Base-by-base conservation (phyloP, 2,888 invertebrate species). In the Drosophila percnosoma region DNA sequence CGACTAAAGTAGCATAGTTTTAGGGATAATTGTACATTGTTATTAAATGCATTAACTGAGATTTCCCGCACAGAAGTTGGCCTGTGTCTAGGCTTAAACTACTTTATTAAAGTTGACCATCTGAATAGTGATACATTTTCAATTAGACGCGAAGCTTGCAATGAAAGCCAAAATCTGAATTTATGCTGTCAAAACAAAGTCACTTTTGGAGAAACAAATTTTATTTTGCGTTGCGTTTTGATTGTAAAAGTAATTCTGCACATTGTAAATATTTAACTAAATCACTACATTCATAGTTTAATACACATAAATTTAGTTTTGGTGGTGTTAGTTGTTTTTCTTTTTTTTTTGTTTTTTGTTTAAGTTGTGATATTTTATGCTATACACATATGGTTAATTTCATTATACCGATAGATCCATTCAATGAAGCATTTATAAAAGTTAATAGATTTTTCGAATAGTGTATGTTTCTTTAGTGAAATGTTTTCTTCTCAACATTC, bases 271-370 rank as follows among this genome's bases (percentile, higher is more conserved):
- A 76, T 81, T 84, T 84, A 87, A 84, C 87, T 87, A 85, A 89
- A 71, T 81, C 48, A 66, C 84, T 87, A 85, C 78, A 73, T 62
- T 67, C 64, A 87, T 83, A 73, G 77, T 84, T 88, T 70, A 87
- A 87, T 84, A 87, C 85, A 87, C 79, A 72, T 84, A 76, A 82
- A 87, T 82, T 87, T 89, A 81, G 63, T 83, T 87, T 87, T 89
- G 85, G 85, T 89, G 89, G 89, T 84, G 79, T 89, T 70, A 33
- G 68, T 61, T 68, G 60, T 78, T 73, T 10, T 10, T 8, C 13
- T 7, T n/a, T 21, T 4, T 21, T 45, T 42, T 7, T 3, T 69
- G 63, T 59, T 27, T 27, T 24, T 2, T 69, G 63, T 78, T 74
- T 58, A 70, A 74, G 59, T 78, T 70, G 65, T 73, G 89, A 83